Evolutionary conservation across 2,888 invertebrate species (phyloP).

Genomic region (Lymantria monacha): DNA sequence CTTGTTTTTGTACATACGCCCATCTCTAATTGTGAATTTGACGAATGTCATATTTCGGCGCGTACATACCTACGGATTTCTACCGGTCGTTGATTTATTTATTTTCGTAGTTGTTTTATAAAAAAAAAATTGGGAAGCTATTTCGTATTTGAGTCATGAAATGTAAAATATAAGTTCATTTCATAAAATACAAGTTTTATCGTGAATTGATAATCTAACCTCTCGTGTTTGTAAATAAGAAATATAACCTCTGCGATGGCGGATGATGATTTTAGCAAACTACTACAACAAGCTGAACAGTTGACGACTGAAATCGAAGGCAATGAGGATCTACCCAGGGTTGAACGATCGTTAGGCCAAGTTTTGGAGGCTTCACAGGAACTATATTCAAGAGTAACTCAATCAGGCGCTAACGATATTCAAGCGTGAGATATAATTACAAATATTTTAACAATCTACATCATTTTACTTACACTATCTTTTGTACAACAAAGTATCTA

Average conservation of each 20-base stretch:
- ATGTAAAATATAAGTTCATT: no score
- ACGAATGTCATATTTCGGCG: no score
- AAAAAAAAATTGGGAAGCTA: no score
- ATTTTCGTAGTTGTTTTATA: no score
- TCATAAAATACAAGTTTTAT: no score
- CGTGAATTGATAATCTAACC: no score
- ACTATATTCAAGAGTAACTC: constrained; percentile 92
- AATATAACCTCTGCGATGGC: constrained; percentile 49
- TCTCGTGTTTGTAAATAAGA: no score
- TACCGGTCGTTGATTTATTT: not conserved
- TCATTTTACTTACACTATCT: not conserved
- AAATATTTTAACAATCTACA: not conserved
- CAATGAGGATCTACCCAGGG: constrained; percentile 90
- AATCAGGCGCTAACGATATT: constrained; percentile 93
- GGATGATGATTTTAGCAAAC: constrained; percentile 89
- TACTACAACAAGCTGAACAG: constrained; percentile 95
- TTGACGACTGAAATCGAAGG: constrained; percentile 94
- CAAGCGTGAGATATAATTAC: constrained; percentile 88
- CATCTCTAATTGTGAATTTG: no score
- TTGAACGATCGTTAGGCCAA: constrained; percentile 94
- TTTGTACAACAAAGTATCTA: not conserved
- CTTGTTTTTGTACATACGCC: no score
- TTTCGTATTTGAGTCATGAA: no score
- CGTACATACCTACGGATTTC: not conserved
- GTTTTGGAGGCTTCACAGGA: constrained; percentile 95